Evolutionary conservation across 30 jellyfish, hydroid and myxozoan species (phyloP).

Genomic region (Aurelia sp.): DNA sequence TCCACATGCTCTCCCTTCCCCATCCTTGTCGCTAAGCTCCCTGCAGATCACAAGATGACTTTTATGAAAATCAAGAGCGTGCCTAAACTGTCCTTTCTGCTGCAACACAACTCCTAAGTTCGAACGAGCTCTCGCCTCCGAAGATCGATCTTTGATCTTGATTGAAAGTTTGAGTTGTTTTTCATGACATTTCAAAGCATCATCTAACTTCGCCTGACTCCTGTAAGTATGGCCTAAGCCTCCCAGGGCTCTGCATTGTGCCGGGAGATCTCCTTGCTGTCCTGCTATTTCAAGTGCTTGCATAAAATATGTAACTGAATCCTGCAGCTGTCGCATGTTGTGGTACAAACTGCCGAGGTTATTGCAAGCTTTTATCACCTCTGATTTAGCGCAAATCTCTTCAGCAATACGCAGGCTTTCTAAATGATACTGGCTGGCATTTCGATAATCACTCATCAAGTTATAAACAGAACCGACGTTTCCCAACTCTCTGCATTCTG

Average conservation of each 20-base stretch:
- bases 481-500: conserved; percentile 92
- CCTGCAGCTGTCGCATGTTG: conserved; percentile 68
- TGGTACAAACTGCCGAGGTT: conserved; percentile 86
- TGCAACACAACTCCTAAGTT: conserved; percentile 91
- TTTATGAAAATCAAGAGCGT: conserved; percentile 88
- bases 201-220: conserved; percentile 70
- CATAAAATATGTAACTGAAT: conserved; percentile 65
- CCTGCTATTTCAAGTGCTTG: conserved; percentile 69
- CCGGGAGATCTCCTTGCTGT: conserved; percentile 45
- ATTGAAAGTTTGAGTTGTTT: conserved; percentile 80
- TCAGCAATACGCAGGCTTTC: conserved; percentile 75
- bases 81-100: conserved; percentile 82
- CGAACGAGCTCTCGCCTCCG: conserved; percentile 93
- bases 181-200: conserved; percentile 85
- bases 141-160: conserved; percentile 63
- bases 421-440: conserved; percentile 76
- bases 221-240: conserved; percentile 93
- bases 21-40: conserved; percentile 90
- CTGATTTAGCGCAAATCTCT: conserved; percentile 47
- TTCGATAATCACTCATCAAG: conserved; percentile 86
- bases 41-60: conserved; percentile 78
- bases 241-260: conserved; percentile 83
- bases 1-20: conserved; percentile 97
- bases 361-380: conserved; percentile 57
- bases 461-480: conserved; percentile 88